A percentile compares a stretch with the other conserved stretches of the same genome.
Evolutionary conservation across 2,797 vertebrate genomes (phyloP).

Genomic region (Sebastes cheni): DNA sequence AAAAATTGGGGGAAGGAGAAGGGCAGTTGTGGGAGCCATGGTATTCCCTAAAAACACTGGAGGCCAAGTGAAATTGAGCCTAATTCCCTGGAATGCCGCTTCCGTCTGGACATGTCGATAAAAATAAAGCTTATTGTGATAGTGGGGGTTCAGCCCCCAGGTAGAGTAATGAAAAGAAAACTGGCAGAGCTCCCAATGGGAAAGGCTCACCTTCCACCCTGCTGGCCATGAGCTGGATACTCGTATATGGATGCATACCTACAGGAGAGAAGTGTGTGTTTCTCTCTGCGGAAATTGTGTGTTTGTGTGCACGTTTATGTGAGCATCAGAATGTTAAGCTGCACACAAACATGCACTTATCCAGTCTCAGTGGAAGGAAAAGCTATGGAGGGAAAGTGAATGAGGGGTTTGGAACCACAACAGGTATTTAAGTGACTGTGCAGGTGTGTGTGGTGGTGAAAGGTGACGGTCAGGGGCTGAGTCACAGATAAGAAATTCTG

Average conservation of each 20-base stretch:
- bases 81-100: conserved; percentile 84
- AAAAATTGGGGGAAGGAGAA: background rate
- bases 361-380: conserved; percentile 25
- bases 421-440: conserved; percentile 53
- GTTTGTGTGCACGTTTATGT: conserved; percentile 6
- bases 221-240: conserved; percentile 24
- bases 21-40: conserved; percentile 48
- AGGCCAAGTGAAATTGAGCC: conserved; percentile 82
- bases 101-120: conserved; percentile 79
- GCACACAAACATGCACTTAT: conserved; percentile 53
- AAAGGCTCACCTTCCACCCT: conserved; percentile 64
- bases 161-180: conserved; percentile 81
- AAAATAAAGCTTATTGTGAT: conserved; percentile 83
- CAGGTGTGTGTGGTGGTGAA: conserved; percentile 53
- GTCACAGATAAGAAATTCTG: background rate
- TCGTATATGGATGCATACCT: conserved; percentile 28
- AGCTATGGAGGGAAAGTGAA: conserved; percentile 58
- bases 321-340: conserved; percentile 31
- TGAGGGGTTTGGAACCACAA: conserved; percentile 55
- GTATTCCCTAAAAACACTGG: conserved; percentile 77
- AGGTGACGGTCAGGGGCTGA: background rate
- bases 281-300: background rate
- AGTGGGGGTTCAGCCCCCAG: conserved; percentile 71
- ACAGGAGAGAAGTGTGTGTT: conserved; percentile 25
- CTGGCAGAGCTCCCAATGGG: conserved; percentile 69